Conservation (phyloP, 2,888 invertebrate genomes). For the Netelia virgata region DNA sequence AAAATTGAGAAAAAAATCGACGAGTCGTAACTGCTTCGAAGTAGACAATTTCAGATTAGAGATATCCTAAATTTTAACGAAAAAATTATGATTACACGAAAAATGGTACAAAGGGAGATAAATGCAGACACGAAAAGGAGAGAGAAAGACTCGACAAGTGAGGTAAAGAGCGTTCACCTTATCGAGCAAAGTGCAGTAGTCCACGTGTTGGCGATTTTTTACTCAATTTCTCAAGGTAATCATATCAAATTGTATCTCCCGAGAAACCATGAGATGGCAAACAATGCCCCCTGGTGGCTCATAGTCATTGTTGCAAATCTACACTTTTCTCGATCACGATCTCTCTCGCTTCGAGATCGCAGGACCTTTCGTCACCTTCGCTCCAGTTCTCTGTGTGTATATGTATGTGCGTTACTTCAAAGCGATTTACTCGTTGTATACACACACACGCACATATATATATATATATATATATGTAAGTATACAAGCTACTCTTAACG, state of each 20-base stretch:
- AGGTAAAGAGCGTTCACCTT: conserved; percentile 14
- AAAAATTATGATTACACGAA: too few species aligned
- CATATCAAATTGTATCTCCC: conserved; percentile 31
- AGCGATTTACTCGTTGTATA: conserved; percentile 17
- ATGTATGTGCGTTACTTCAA: neutral
- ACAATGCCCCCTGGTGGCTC: conserved; percentile 46
- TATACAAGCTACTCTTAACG: too few species aligned
- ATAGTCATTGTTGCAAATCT: conserved; percentile 43
- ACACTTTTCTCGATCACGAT: conserved; percentile 63
- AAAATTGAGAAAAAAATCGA: too few species aligned
- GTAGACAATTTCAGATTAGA: too few species aligned
- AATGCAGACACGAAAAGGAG: neutral
- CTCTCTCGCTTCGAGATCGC: conserved; percentile 39
- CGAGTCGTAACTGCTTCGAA: too few species aligned
- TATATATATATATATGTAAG: neutral
- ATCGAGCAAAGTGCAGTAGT: conserved; percentile 33
- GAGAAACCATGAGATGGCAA: conserved; percentile 43
- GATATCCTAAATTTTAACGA: too few species aligned
- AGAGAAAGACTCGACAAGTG: neutral
- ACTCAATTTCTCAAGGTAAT: conserved; percentile 57
- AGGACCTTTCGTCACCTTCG: conserved; percentile 61
- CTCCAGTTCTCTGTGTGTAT: conserved; percentile 18
- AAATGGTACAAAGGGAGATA: neutral
- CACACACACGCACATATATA: too few species aligned
- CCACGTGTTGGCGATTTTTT: conserved; percentile 46